Percentiles rank a stretch among this genome's conserved stretches.
These are phyloP conservation scores for Cololabis saira DNA, from an alignment of 2,113 vertebrate species.

Conservation along the genomic window DNA sequence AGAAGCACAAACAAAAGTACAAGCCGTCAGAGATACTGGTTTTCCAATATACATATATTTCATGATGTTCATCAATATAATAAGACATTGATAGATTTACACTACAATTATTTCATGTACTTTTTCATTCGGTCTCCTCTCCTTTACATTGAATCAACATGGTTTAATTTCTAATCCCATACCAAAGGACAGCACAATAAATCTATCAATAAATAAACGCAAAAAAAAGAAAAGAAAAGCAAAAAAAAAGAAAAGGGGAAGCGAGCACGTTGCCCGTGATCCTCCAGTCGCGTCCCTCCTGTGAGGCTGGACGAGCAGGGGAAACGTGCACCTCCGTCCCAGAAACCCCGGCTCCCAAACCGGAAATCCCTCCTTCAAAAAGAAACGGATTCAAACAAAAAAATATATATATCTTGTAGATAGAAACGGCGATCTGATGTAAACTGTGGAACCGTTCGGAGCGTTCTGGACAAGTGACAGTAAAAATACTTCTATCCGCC, in stretches of 20 bases:
- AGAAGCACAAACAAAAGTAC: constrained; percentile 75
- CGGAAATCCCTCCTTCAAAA: constrained; percentile 53
- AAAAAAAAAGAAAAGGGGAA: constrained; percentile 28
- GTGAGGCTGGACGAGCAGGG: constrained; percentile 70
- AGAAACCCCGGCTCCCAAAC: constrained; percentile 33
- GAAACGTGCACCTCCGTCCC: constrained; percentile 60
- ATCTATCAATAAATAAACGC: constrained; percentile 74
- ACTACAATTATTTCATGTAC: constrained; percentile 85
- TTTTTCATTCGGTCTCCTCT: constrained; percentile 78
- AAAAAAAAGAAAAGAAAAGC: constrained; percentile 34
- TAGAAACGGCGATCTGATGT: constrained; percentile 72
- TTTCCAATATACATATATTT: constrained; percentile 86
- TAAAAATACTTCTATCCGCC: constrained; percentile 52
- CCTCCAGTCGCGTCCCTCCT: constrained; percentile 81
- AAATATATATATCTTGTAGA: constrained; percentile 68
- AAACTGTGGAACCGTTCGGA: constrained; percentile 71
- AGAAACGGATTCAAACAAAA: constrained; percentile 69
- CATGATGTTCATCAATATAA: constrained; percentile 87
- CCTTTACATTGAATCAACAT: constrained; percentile 69
- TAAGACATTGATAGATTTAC: constrained; percentile 88
- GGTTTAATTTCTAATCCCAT: constrained; percentile 73
- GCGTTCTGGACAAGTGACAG: constrained; percentile 67
- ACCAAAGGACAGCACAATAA: constrained; percentile 75
- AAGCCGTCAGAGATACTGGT: constrained; percentile 73
- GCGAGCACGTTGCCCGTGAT: constrained; percentile 69